Base-by-base conservation (phyloP, 2,797 vertebrate species). In the Liparis tanakae region DNA sequence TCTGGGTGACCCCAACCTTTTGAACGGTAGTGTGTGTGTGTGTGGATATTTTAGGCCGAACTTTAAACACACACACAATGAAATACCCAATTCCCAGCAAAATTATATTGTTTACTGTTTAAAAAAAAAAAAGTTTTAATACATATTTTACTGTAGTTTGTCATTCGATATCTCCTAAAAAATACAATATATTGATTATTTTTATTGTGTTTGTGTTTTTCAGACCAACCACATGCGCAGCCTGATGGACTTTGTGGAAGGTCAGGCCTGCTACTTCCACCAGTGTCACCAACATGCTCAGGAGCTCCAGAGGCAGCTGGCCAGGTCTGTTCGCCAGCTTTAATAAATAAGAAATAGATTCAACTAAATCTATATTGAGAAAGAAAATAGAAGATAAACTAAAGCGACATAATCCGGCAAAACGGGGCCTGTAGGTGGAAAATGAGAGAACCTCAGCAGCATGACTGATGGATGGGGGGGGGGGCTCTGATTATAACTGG, bases 221-320 rank as follows among this genome's bases (percentile, higher is more conserved):
- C 65, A 99, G 98, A 95, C 92, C 61, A 96, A 97, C 91, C 98
- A 99, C 82, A 95, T 97, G 92, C 95, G 94, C 71, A 97, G 96
- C 81, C 92, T 98, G 78, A 95, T 91, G 69, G 97, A 99, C 84
- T 99, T 98, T 90, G 97, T 99, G 58, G 98, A 99, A 70, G 96
- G 95, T 79, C 98, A 99, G 91, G 94, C 97, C 83, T 94, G 94
- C 46, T 98, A 97, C 82, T 99, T 96, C 69, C 96, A 96, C 81
- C 96, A 98, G 57, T 97, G 97, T 90, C 96, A 96, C 91, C 96
- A 97, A 65, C 97, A 97, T 44, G 96, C 97, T 93, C 85, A 97
- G 93, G 96, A 97, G 81, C 96, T 99, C 33, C 96, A 96, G 74
- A 97, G 95, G 83, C 96, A 98, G 51, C 95, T 99, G 84, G 94